phyloP scores from a whole-genome alignment of 1,140 invertebrate species.

The Drosophila cardini region DNA sequence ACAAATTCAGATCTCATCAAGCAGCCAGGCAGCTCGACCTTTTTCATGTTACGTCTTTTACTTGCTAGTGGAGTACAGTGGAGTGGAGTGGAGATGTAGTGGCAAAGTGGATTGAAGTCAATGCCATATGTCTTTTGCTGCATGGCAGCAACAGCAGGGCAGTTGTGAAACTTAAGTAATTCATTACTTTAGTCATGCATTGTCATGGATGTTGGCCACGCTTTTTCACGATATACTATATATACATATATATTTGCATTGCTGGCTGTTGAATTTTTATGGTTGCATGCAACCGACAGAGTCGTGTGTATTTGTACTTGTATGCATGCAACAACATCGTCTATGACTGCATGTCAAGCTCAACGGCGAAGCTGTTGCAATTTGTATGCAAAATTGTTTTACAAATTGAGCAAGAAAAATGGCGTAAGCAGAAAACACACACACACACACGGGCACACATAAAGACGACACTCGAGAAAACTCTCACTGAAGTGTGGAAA shows the following conservation, averaged over 20 bases:
- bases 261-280: slow-evolving; percentile 74
- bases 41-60: slow-evolving; percentile 56
- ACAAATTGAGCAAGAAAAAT: slow-evolving; percentile 82
- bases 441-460: slow-evolving; percentile 21
- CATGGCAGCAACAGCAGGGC: slow-evolving; percentile 43
- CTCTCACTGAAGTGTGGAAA: slow-evolving; percentile 33
- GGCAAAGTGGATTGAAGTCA: not conserved
- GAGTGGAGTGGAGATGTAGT: not conserved
- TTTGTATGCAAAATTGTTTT: slow-evolving; percentile 83
- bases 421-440: slow-evolving; percentile 72
- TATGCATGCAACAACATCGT: slow-evolving; percentile 45
- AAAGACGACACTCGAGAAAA: slow-evolving; percentile 21
- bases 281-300: slow-evolving; percentile 29
- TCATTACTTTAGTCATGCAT: slow-evolving; percentile 83
- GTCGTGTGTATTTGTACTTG: not conserved
- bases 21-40: slow-evolving; percentile 62
- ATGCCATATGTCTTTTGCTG: slow-evolving; percentile 30
- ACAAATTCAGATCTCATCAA: slow-evolving; percentile 68
- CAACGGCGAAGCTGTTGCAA: slow-evolving; percentile 72
- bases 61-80: too few relatives aligned
- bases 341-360: slow-evolving; percentile 67
- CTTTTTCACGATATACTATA: slow-evolving; percentile 44
- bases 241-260: slow-evolving; percentile 32
- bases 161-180: slow-evolving; percentile 73
- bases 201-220: slow-evolving; percentile 79